Conservation (phyloP, 1,140 invertebrate species). For the Acyrthosiphon pisum region DNA sequence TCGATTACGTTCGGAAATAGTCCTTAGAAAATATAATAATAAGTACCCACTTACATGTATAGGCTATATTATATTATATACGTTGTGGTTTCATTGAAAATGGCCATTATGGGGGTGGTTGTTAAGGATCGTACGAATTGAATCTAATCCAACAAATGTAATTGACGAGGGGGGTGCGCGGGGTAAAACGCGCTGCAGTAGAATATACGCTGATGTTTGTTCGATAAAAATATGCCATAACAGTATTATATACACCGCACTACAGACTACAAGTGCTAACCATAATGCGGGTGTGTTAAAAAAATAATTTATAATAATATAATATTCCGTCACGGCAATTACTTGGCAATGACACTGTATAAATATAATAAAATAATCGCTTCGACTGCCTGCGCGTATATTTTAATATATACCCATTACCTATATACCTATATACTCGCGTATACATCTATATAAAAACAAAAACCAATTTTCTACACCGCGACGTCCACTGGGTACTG, state of each 20-base stretch:
- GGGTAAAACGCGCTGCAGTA: background rate
- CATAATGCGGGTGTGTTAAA: background rate
- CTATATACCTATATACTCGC: no score
- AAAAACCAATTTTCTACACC: background rate
- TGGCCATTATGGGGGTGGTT: background rate
- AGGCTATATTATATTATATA: no score
- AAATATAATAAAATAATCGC: background rate
- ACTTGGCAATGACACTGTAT: background rate
- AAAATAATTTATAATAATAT: background rate
- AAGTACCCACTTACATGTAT: background rate
- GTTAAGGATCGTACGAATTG: background rate
- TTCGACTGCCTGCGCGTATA: background rate
- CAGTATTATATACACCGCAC: background rate
- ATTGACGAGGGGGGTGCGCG: background rate
- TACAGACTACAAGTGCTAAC: background rate
- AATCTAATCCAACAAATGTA: constrained; percentile 16
- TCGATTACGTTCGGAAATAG: background rate
- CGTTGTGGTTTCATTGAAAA: background rate
- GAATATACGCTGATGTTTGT: background rate
- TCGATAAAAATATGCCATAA: background rate
- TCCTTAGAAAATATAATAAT: constrained; percentile 9
- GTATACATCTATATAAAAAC: background rate
- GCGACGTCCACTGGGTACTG: no score
- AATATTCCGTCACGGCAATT: background rate
- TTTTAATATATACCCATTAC: no score